These are phyloP conservation scores for Oreortyx pictus DNA, from an alignment of 2,797 vertebrate species.

Conservation along the genomic window DNA sequence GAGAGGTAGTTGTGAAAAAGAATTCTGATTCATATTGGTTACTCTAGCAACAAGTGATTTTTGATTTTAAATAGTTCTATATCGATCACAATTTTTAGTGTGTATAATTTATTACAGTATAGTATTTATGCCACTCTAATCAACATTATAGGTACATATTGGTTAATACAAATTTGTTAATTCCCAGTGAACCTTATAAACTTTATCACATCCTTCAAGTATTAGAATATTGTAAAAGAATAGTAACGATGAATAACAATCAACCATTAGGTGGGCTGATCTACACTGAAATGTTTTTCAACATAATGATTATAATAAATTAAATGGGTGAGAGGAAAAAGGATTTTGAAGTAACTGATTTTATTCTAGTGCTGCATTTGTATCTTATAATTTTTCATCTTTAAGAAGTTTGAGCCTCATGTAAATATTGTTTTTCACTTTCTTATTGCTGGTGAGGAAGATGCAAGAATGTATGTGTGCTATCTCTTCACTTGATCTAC, in stretches of 20 bases:
- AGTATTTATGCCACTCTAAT: conserved; percentile 20
- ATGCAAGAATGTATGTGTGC: neutral
- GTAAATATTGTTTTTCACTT: neutral
- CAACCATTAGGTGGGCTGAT: neutral
- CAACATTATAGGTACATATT: neutral
- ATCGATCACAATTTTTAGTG: conserved; percentile 7
- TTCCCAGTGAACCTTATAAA: neutral
- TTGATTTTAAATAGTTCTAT: conserved; percentile 6
- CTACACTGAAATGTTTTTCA: neutral
- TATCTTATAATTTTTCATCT: neutral
- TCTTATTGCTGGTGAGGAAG: neutral
- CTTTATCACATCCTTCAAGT: neutral
- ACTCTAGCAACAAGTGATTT: neutral
- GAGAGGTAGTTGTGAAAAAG: neutral
- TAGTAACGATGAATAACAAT: neutral
- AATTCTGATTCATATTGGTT: neutral
- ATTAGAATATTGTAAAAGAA: neutral
- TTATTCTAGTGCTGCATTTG: neutral
- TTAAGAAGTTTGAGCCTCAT: neutral
- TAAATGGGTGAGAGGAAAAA: neutral
- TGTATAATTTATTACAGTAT: neutral
- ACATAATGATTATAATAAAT: neutral
- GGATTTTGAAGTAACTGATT: neutral
- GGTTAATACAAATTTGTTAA: conserved; percentile 39
- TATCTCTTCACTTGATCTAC: neutral